phyloP scores from a whole-genome alignment of 2,888 invertebrate species.

The Byasa hedistus region DNA sequence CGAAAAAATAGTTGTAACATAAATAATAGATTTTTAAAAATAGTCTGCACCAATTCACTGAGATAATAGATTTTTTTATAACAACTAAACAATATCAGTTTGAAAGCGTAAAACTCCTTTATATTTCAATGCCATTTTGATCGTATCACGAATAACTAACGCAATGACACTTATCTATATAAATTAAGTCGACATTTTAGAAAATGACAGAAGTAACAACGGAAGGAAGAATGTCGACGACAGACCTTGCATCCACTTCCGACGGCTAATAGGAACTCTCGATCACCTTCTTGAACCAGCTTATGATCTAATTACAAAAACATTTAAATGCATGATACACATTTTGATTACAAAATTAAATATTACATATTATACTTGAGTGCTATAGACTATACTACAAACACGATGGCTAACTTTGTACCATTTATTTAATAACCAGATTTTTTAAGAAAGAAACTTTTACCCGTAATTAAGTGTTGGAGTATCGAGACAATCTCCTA shows the following conservation, averaged over 20 bases:
- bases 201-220: slow-evolving; percentile 45
- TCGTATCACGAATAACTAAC: slow-evolving; percentile 23
- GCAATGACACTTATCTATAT: slow-evolving; percentile 13
- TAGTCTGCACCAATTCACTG: background rate
- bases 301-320: slow-evolving; percentile 26
- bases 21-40: background rate
- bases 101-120: slow-evolving; percentile 18
- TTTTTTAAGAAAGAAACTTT: too few relatives aligned
- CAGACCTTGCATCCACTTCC: slow-evolving; percentile 65
- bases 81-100: slow-evolving; percentile 7
- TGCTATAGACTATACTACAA: too few relatives aligned
- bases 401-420: too few relatives aligned
- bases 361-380: background rate
- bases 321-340: slow-evolving; percentile 3
- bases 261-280: slow-evolving; percentile 51
- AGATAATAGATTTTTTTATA: slow-evolving; percentile 10
- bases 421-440: too few relatives aligned
- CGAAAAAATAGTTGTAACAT: slow-evolving; percentile 14
- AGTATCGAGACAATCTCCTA: too few relatives aligned
- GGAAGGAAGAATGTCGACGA: slow-evolving; percentile 65
- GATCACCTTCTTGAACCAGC: slow-evolving; percentile 40
- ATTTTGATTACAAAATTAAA: background rate
- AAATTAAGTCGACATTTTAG: slow-evolving; percentile 21
- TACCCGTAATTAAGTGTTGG: too few relatives aligned
- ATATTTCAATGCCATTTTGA: slow-evolving; percentile 29